Base-by-base conservation (phyloP, 1,140 invertebrate genomes). In the Drosophila bocki region DNA sequence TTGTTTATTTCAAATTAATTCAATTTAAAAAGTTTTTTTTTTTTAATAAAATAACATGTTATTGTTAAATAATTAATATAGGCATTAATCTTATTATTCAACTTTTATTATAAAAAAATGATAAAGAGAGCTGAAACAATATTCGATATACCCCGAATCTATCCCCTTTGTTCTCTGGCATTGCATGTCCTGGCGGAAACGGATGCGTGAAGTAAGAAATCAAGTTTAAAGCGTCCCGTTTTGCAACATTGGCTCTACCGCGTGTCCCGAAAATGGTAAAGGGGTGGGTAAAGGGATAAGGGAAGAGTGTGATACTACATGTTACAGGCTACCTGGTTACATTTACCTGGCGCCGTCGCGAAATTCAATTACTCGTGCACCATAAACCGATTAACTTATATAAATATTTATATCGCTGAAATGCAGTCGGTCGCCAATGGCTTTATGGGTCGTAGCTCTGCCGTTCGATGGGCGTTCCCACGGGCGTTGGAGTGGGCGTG, bases 331-430 rank as follows among this genome's bases (percentile, higher is more conserved):
- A 70, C 68, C 68, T 72, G 68, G 72, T 33, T 75, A 51, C 70
- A 60, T 74, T 74, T 75, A 76, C 71, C 74, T 68, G 75, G 75
- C 56, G 74, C 75, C 75, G 63, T 76, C 48, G 64, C 64, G 74
- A 72, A 88, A 88, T 88, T 88, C 84, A 88, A 88, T 88, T 88
- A 88, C 85, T 88, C 85, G 84, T 88, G 84, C 85, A 50, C 85
- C 84, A 88, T 88, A 88, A 88, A 90, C 84, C 84, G 84, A 88
- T 88, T 88, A 88, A 88, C 85, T 88, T 88, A 77, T 88, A 88
- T 88, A 90, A 88, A 88, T 88, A 88, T 88, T 88, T 88, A 88
- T 88, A 88, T 88, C 84, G 77, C 47, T 81, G 80, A 88, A 80
- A 78, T 81, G 85, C 84, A 88, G 80, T 76, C 65, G 59, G 63